phyloP scores from a whole-genome alignment of 2,113 vertebrate genomes.

The Eulemur rufifrons region DNA sequence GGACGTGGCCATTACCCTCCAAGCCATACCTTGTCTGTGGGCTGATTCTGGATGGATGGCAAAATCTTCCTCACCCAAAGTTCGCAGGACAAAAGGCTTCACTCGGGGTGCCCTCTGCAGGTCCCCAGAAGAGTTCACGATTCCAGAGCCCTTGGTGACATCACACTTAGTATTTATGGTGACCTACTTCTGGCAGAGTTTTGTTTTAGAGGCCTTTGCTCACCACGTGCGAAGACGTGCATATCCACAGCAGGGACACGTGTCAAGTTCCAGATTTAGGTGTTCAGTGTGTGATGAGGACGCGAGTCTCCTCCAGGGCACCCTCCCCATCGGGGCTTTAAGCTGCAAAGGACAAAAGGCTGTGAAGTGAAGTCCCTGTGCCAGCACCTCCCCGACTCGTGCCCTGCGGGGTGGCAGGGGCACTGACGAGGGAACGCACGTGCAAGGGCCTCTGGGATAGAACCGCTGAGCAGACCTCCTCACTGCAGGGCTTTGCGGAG shows the following conservation, averaged over 20 bases:
- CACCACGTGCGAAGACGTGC: not conserved
- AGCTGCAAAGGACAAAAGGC: not conserved
- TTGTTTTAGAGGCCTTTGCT: not conserved
- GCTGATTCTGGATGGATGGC: not conserved
- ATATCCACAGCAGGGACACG: not conserved
- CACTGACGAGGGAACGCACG: not conserved
- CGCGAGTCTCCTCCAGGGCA: not conserved
- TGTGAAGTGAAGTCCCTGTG: not conserved
- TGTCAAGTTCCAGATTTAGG: not conserved
- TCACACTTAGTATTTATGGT: not conserved
- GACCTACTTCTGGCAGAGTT: not conserved
- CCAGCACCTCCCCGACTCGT: not conserved
- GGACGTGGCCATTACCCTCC: not conserved
- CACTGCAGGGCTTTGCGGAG: not conserved
- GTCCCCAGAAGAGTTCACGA: not conserved
- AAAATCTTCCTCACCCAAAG: not conserved
- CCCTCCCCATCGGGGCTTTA: not conserved
- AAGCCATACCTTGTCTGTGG: not conserved
- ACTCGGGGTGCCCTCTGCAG: not conserved
- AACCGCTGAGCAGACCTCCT: not conserved
- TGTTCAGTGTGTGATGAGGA: not conserved
- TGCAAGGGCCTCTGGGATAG: not conserved
- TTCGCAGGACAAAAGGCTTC: not conserved
- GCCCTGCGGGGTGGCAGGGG: not conserved
- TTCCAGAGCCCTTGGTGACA: not conserved